These are phyloP conservation scores for Deilephila porcellus DNA, from an alignment of 2,888 invertebrate genomes.

Conservation along the genomic window DNA sequence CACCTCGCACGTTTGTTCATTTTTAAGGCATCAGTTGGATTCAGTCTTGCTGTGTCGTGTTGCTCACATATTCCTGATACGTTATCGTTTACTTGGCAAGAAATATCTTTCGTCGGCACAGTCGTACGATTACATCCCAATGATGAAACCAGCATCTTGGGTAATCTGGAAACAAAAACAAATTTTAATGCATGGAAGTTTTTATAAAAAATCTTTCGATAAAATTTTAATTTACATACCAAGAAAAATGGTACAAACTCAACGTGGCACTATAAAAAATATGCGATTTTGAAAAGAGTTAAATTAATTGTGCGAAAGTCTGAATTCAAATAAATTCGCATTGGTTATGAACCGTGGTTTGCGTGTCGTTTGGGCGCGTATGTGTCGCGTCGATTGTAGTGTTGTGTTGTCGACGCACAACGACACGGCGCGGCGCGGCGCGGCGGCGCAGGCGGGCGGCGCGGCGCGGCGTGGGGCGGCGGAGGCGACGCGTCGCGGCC, in stretches of 20 bases:
- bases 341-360: slow-evolving; percentile 29
- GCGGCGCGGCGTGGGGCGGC: slow-evolving; percentile 19
- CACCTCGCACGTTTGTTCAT: slow-evolving; percentile 70
- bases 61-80: slow-evolving; percentile 55
- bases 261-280: background rate
- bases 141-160: slow-evolving; percentile 70
- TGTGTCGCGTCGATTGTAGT: slow-evolving; percentile 50
- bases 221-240: too few species aligned
- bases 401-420: slow-evolving; percentile 40
- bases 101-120: slow-evolving; percentile 36
- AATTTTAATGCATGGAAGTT: slow-evolving; percentile 30
- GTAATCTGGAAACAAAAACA: slow-evolving; percentile 67
- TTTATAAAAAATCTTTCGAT: too few species aligned
- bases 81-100: slow-evolving; percentile 34
- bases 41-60: slow-evolving; percentile 66
- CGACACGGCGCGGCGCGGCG: slow-evolving; percentile 31
- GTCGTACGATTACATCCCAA: slow-evolving; percentile 49
- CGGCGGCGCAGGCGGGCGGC: slow-evolving; percentile 6
- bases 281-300: background rate
- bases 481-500: slow-evolving; percentile 70
- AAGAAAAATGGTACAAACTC: too few species aligned
- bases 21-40: slow-evolving; percentile 69
- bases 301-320: slow-evolving; percentile 24
- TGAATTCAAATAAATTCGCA: slow-evolving; percentile 43
- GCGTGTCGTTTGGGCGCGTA: slow-evolving; percentile 42